Evolutionary conservation across 2,888 invertebrate species (phyloP), one percentile per base, ranked within the genome.

Genomic region (Polylopha cassiicola): DNA sequence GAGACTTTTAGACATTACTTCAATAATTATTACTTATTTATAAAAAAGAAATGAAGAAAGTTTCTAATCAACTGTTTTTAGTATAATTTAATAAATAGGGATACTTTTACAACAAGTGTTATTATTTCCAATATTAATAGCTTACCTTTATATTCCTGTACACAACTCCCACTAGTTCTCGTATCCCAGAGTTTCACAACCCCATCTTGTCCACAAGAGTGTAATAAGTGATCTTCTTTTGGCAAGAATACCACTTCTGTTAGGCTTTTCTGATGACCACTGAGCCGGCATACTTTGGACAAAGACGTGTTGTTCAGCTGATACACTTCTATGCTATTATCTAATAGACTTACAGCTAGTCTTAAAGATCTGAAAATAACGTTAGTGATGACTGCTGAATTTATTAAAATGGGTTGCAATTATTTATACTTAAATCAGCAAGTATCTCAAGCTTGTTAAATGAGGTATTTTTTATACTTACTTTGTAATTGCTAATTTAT

Each of bases 171-270:
- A 37, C 87, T 80, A 0, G 77, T 72, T 56, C 92, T 73, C 1
- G 89, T 75, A 64, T 92, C 92, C 87, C 89, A 91, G 32, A 89
- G 60, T 53, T 86, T 88, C 16, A 92, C 73, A 11, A 65, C 50
- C 0, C 90, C 90, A 61, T 90, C 87, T 24, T 73, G 69, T 0
- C 87, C 88, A 0, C 87, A 82, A 0, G 88, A 87, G 57, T 89
- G 91, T 11, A 92, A 51, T 26, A 90, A 68, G 58, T 89, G 73
- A 32, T 85, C 86, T 33, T 89, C 87, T 9, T 70, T 75, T 0
- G 84, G 82, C 55, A 87, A 87, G 59, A 89, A 91, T 48, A 87
- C 88, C 4, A 90, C 73, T 33, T 89, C 89, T 0, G 87, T 78
- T 4, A 90, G 65, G 2, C 71, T 57, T 27, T 86, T 77, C 22